phyloP scores from a whole-genome alignment of 2,797 vertebrate genomes.

The Chelidonichthys spinosus region DNA sequence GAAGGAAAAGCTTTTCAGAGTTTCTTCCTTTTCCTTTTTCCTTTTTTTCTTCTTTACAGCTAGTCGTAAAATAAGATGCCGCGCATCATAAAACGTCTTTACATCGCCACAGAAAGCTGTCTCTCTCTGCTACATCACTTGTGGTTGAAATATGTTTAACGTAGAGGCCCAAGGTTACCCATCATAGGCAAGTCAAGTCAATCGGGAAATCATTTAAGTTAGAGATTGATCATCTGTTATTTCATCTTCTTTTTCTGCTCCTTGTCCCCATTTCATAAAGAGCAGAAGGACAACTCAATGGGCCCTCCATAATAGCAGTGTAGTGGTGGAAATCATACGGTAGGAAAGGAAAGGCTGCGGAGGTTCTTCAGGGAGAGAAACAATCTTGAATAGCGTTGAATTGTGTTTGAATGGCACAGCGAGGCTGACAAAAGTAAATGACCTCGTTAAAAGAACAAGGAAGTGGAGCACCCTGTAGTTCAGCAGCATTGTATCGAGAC shows the following conservation, averaged over 20 bases:
- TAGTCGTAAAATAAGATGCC: slow-evolving; percentile 70
- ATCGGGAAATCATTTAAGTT: slow-evolving; percentile 58
- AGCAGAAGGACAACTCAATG: slow-evolving; percentile 11
- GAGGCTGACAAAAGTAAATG: slow-evolving; percentile 19
- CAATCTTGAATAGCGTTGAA: background rate
- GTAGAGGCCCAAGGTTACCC: slow-evolving; percentile 63
- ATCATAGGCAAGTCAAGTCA: slow-evolving; percentile 44
- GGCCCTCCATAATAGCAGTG: slow-evolving; percentile 6
- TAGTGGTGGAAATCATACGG: slow-evolving; percentile 14
- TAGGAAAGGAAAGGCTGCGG: background rate
- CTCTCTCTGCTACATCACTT: slow-evolving; percentile 65
- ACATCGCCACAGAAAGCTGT: slow-evolving; percentile 66
- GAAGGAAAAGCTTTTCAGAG: slow-evolving; percentile 76
- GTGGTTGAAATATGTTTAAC: slow-evolving; percentile 54
- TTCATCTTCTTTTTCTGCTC: slow-evolving; percentile 21
- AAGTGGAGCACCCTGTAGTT: background rate
- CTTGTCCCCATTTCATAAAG: background rate
- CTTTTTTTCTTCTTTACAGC: slow-evolving; percentile 60
- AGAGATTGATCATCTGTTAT: slow-evolving; percentile 38
- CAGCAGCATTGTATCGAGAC: background rate
- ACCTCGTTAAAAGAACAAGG: slow-evolving; percentile 5
- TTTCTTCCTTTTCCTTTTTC: slow-evolving; percentile 49
- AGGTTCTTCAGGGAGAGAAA: slow-evolving; percentile 18
- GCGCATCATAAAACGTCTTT: slow-evolving; percentile 74
- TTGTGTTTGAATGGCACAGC: slow-evolving; percentile 22